Evolutionary conservation across 2,113 vertebrate species (phyloP), one percentile per base, ranked within the genome.

Genomic region (Chrysemys picta): DNA sequence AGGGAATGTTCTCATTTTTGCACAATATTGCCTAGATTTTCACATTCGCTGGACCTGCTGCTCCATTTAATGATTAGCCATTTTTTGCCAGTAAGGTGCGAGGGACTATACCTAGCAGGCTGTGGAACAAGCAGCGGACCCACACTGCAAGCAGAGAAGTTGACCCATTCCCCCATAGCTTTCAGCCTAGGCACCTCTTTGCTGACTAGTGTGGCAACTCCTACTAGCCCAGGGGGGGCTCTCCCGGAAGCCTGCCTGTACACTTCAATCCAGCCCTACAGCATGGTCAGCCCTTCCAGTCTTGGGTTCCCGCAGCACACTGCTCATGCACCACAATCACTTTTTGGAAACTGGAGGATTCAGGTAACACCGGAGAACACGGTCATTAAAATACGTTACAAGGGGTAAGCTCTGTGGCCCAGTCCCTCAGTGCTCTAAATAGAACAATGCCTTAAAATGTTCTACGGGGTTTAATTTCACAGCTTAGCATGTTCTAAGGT

Each of bases 401-500:
- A 57, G 35, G 3, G 13, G 10, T 5, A 17, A 82, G 47, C 1
- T 45, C 11, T 3, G 38, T 54, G 54, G 21, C 38, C 13, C 25
- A n/a, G 1, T 10, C 59, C 57, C 5, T 14, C 4, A 82, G 75
- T 0, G 0, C 7, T 81, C 27, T 3, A 35, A n/a, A 17, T 2
- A 35, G 72, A 42, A 54, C 0, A 0, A 45, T 0, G 0, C 38
- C n/a, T 72, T 56, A 27, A 56, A 47, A 93, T 35, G 54, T 78
- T 54, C 19, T 47, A 10, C 65, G 54, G 78, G 47, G 19, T 50
- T 92, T 7, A 0, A 3, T 49, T 80, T 5, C 69, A 50, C 31
- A 45, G 76, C 52, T 91, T 19, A 3, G 57, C 0, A 0, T 0
- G 29, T 88, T n/a, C 69, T 16, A 75, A 14, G 0, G 5, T 0